Percentiles rank a stretch among this genome's conserved stretches.
These are phyloP conservation scores for Lepus europaeus DNA, from an alignment of 2,113 vertebrate species.

Conservation along the genomic window DNA sequence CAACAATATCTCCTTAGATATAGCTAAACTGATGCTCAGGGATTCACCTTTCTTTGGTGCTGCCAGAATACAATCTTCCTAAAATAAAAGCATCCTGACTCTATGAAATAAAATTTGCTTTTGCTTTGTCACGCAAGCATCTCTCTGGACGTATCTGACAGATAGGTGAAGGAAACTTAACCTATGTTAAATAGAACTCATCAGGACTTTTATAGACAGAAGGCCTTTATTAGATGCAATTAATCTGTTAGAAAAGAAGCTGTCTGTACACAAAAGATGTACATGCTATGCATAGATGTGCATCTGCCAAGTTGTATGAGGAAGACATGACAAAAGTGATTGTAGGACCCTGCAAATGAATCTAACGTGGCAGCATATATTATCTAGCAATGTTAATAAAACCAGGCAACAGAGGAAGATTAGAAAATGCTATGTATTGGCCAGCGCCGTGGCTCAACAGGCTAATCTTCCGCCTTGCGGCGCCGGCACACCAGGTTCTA, in stretches of 20 bases:
- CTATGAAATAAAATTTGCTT: not conserved
- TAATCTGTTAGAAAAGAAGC: not conserved
- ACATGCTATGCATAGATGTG: not conserved
- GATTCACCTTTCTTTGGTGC: not conserved
- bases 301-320: not conserved
- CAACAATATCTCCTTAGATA: conserved; percentile 3
- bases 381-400: not conserved
- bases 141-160: not conserved
- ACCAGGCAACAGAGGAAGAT: not conserved
- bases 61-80: not conserved
- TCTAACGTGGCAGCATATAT: not conserved
- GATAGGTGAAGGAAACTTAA: not conserved
- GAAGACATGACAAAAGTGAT: not conserved
- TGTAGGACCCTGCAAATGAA: not conserved
- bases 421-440: not conserved
- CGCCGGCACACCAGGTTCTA: no score
- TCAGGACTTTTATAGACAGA: not conserved
- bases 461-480: no score
- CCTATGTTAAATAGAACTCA: not conserved
- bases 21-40: not conserved
- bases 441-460: no score
- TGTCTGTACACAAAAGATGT: not conserved
- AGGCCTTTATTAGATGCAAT: not conserved
- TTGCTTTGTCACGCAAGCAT: not conserved
- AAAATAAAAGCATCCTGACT: not conserved